Evolutionary conservation across 2,888 invertebrate species (phyloP), one percentile per base, ranked within the genome.

Genomic region (Rotaria macrura): DNA sequence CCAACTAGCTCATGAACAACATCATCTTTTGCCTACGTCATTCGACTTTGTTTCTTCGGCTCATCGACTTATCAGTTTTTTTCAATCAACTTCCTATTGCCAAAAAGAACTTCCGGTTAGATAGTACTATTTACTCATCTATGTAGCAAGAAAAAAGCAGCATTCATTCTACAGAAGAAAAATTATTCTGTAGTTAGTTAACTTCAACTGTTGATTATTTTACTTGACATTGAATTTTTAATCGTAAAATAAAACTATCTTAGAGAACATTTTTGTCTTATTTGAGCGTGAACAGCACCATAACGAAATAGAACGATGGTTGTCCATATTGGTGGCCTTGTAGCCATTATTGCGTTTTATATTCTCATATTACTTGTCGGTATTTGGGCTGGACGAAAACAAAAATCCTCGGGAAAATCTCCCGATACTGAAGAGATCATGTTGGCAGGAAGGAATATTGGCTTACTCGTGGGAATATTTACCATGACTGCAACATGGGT

Each of bases 401-500:
- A 92, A 87, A 96, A 96, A 90, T 88, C 79, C 79, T 88, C 88
- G 43, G 89, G 89, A 83, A 87, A 90, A 85, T 88, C 89, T 47
- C 88, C 88, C 5, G 92, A 92, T 87, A 92, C 93, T 90, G 98
- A 97, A 92, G 97, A 98, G 92, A 96, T 98, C 87, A 98, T 99
- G 97, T 92, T 99, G 90, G 99, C 98, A 0, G 98, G 98, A 17
- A 93, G 98, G 87, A 97, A 97, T 90, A 97, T 99, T 85, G 92
- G 98, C 12, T 93, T 97, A 85, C 94, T 98, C 90, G 97, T 99
- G 86, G 98, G 98, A 84, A 96, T 97, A 89, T 98, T 99, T 90
- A 99, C 98, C 52, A 99, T 99, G 98, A 99, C 98, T 95, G 97
- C 98, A 84, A 99, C 98, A 29, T 99, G 99, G 98, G 98, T 99